Evolutionary conservation across 2,797 vertebrate genomes (phyloP).

Genomic region (Ficedula albicollis): DNA sequence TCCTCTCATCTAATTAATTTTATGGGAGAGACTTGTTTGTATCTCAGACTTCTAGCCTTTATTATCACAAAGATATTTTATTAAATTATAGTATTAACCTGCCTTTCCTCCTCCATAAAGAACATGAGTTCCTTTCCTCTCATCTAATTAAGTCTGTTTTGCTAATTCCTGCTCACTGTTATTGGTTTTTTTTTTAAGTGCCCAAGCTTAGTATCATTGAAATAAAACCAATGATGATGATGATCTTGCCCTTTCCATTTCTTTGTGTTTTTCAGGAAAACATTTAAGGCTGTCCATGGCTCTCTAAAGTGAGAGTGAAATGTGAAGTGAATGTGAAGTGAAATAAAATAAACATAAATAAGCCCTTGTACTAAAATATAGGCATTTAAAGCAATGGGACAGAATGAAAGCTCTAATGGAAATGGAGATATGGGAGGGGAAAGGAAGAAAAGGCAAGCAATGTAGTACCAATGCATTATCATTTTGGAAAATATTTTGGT

Average conservation of each 20-base stretch:
- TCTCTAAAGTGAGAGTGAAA: neutral
- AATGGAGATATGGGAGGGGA: neutral
- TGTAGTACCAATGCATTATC: neutral
- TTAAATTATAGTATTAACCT: neutral
- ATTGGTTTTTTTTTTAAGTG: neutral
- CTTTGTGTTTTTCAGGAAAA: neutral
- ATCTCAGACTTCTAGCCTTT: neutral
- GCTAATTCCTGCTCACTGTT: neutral
- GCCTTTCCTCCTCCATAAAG: neutral
- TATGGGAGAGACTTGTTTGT: neutral
- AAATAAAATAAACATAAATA: conserved; percentile 14
- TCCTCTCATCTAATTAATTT: neutral
- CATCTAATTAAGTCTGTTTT: neutral
- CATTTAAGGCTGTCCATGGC: neutral
- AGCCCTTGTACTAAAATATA: neutral
- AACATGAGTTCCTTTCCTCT: neutral
- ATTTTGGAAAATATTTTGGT: neutral
- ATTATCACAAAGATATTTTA: neutral
- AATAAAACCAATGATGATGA: neutral
- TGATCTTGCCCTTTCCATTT: neutral
- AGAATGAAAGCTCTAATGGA: neutral
- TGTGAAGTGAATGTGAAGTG: neutral
- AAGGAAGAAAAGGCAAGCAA: neutral
- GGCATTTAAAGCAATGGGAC: neutral
- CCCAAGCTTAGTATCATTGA: neutral